phyloP scores from a whole-genome alignment of 2,888 invertebrate genomes.

The Drosophila mercatorum region DNA sequence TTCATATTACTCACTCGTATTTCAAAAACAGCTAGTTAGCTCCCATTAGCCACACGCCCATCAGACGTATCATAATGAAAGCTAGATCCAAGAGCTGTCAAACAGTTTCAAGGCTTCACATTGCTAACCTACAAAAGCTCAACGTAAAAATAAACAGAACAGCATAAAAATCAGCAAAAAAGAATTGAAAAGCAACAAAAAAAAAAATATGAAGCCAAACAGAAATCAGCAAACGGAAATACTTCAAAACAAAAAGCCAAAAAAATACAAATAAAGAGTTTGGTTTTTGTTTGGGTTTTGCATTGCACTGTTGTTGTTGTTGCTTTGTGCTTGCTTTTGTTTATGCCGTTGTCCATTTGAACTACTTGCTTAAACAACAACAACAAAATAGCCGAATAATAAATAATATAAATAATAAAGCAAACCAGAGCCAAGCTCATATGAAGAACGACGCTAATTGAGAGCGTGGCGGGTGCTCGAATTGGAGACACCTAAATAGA shows the following conservation, averaged over 20 bases:
- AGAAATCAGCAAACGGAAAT: slow-evolving; percentile 57
- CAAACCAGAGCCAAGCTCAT: slow-evolving; percentile 27
- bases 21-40: too few relatives aligned
- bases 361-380: slow-evolving; percentile 44
- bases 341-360: slow-evolving; percentile 16
- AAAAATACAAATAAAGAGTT: slow-evolving; percentile 32
- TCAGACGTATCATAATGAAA: slow-evolving; percentile 17
- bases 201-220: slow-evolving; percentile 29
- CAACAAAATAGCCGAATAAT: slow-evolving; percentile 8
- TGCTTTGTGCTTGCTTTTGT: slow-evolving; percentile 29
- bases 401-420: slow-evolving; percentile 20
- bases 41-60: too few relatives aligned
- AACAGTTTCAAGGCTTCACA: slow-evolving; percentile 62
- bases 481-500: slow-evolving; percentile 22
- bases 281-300: slow-evolving; percentile 38
- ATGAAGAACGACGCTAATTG: slow-evolving; percentile 26
- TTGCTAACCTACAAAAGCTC: slow-evolving; percentile 72
- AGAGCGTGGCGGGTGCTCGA: slow-evolving; percentile 18
- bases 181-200: slow-evolving; percentile 28
- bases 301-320: slow-evolving; percentile 35
- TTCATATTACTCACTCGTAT: too few relatives aligned
- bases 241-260: slow-evolving; percentile 33
- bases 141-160: slow-evolving; percentile 65
- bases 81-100: slow-evolving; percentile 49
- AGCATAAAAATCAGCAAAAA: slow-evolving; percentile 44